Base-by-base conservation (phyloP, 2,888 invertebrate genomes). In the Amiota communis region DNA sequence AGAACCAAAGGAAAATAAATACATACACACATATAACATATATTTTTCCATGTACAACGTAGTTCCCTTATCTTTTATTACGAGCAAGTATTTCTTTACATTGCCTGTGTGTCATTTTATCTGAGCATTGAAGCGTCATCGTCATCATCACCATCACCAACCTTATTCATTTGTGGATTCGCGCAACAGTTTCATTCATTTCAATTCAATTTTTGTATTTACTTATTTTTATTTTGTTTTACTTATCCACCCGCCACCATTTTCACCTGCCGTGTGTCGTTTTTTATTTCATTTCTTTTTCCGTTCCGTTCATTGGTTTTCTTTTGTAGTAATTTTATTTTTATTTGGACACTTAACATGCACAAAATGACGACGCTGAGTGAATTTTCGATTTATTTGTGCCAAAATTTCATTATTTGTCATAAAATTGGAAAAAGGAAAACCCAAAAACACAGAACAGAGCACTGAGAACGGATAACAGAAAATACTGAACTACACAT, bases 371-470 rank as follows among this genome's bases (percentile, higher is more conserved):
- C 72, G 70, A 76, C 70, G 82, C 79, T 82, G 85, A 83, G 83
- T 85, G 83, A 83, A 83, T 85, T 80, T 80, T 77, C 80, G 78
- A 84, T 83, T 77, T 79, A 67, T 77, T 76, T 72, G 74, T 72
- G 56, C 74, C 70, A 48, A 69, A 36, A 70, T 47, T 46, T 46
- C 47, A 61, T 47, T 61, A 46, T 57, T 36, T 65, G 59, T 67
- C 65, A 59, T 72, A 67, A 68, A 67, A 68, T 36, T 36, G 36
- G 36, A 36, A 36, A 36, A 36, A 36, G 8, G 36, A 36, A 36
- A 36, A 36, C 36, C 36, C 36, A 36, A 36, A 36, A 36, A 6
- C 1, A 23, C 23, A 23, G 23, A 23, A 23, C 23, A 23, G 23
- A 23, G 23, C 1, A 23, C 36, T 4, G 36, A 36, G 36, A 36